phyloP scores from a whole-genome alignment of 2,888 invertebrate genomes.

The Meta bourneti region DNA sequence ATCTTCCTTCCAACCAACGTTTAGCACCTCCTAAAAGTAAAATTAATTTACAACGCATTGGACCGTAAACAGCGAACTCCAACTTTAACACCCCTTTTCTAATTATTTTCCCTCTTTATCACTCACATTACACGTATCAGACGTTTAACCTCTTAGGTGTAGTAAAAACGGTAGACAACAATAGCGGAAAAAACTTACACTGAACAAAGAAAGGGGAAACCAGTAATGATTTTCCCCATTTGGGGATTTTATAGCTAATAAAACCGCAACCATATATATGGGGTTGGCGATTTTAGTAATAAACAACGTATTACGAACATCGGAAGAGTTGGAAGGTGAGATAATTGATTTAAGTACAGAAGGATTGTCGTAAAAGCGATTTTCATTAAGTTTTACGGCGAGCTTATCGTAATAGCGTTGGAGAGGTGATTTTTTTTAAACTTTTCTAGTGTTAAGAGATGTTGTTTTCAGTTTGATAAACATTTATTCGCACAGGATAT shows the following conservation, averaged over 20 bases:
- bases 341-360: conserved; percentile 74
- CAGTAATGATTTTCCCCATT: conserved; percentile 33
- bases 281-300: conserved; percentile 45
- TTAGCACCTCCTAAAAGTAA: conserved; percentile 17
- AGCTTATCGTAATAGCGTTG: conserved; percentile 19
- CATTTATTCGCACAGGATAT: not conserved
- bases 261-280: conserved; percentile 30
- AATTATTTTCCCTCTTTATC: conserved; percentile 62
- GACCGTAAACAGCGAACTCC: conserved; percentile 36
- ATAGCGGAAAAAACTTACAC: conserved; percentile 2
- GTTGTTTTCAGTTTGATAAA: conserved; percentile 25
- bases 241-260: conserved; percentile 68
- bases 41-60: conserved; percentile 45
- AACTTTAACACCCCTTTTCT: conserved; percentile 44
- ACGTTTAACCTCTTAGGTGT: conserved; percentile 15
- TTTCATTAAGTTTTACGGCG: conserved; percentile 66
- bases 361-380: conserved; percentile 51
- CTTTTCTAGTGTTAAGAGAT: not conserved
- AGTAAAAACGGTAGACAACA: conserved; percentile 21
- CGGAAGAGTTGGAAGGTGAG: conserved; percentile 36
- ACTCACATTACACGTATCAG: conserved; percentile 14
- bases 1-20: not conserved
- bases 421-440: not conserved
- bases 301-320: conserved; percentile 58
- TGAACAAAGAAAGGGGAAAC: conserved; percentile 23